Conservation (phyloP, 2,113 vertebrate genomes). For the Pluvialis apricaria region DNA sequence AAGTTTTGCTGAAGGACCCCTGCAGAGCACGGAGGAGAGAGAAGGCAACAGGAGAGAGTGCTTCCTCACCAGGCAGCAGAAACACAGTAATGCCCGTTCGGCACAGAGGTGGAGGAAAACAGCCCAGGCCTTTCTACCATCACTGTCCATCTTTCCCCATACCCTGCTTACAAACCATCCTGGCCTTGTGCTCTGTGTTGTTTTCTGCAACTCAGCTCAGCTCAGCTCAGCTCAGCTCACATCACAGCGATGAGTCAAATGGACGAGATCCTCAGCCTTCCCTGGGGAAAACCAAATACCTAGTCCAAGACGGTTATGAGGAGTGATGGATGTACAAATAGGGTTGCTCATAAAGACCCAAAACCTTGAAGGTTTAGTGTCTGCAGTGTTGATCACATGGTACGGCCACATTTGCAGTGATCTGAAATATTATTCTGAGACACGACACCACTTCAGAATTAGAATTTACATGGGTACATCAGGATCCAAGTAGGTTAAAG, state of each 20-base stretch:
- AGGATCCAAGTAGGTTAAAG: background rate
- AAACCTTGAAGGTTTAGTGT: background rate
- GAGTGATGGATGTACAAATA: background rate
- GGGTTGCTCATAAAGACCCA: background rate
- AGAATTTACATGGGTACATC: background rate
- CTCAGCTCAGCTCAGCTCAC: background rate
- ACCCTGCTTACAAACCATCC: background rate
- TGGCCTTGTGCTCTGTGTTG: background rate
- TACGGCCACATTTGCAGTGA: accelerated
- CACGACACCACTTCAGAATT: background rate
- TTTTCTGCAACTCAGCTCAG: background rate
- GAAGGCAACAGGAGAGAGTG: background rate
- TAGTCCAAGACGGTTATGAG: background rate
- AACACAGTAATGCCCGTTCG: background rate
- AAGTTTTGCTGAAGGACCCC: background rate
- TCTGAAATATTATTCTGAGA: background rate
- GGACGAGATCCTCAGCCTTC: background rate
- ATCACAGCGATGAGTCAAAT: accelerated
- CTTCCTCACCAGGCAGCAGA: background rate
- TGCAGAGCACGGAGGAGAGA: background rate
- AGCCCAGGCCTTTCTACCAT: background rate
- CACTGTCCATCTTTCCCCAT: background rate
- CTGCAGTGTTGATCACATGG: background rate
- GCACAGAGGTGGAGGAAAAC: background rate
- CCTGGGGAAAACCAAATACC: background rate